phyloP scores from a whole-genome alignment of 2,113 vertebrate genomes.

The Chionomys nivalis region DNA sequence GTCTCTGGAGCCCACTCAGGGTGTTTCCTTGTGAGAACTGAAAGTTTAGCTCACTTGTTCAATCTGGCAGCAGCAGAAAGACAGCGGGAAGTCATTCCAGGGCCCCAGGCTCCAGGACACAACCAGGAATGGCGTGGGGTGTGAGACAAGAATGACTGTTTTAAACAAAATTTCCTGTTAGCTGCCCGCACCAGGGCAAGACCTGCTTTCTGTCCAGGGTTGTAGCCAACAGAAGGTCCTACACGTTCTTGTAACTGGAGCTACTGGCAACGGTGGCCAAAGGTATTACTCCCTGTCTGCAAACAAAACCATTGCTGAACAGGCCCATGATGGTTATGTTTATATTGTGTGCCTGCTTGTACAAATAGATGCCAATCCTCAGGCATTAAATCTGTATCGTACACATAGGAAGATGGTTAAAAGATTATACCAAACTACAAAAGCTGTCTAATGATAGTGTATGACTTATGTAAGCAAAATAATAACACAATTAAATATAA shows the following conservation, averaged over 20 bases:
- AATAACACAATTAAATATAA: neutral
- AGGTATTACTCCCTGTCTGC: neutral
- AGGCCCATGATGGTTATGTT: neutral
- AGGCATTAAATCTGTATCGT: neutral
- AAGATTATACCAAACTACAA: neutral
- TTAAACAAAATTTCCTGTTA: neutral
- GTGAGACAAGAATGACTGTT: neutral
- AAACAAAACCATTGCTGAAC: conserved; percentile 24
- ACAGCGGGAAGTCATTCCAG: neutral
- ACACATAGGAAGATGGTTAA: neutral
- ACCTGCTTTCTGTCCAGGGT: neutral
- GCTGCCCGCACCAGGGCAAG: neutral
- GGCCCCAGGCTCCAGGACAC: fast-evolving
- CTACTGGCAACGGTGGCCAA: neutral
- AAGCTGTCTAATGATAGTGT: neutral
- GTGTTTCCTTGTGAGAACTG: neutral
- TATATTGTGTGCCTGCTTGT: neutral
- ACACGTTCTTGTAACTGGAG: conserved; percentile 14
- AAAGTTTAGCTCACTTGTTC: neutral
- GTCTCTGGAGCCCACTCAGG: neutral
- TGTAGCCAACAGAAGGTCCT: neutral
- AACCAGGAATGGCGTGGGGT: neutral
- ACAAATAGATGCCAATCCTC: neutral
- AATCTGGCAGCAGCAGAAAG: neutral
- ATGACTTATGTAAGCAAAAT: conserved; percentile 18